phyloP scores from a whole-genome alignment of 2,113 vertebrate species.

The Varanus komodoensis region DNA sequence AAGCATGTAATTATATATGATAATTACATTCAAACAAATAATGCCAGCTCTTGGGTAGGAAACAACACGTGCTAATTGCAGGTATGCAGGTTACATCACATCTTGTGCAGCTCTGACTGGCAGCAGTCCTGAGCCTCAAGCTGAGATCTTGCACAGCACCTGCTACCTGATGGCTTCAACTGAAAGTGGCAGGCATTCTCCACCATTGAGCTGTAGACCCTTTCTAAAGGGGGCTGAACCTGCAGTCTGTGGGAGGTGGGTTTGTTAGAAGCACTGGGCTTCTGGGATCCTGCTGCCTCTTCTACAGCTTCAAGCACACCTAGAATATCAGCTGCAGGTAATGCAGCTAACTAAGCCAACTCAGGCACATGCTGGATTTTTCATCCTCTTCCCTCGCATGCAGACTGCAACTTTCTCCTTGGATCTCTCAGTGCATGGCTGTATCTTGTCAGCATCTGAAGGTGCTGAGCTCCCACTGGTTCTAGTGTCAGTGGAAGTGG shows the following conservation, averaged over 20 bases:
- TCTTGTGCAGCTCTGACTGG: too few species aligned
- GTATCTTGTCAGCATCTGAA: background rate
- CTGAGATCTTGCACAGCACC: too few species aligned
- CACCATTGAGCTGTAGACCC: background rate
- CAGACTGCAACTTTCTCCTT: background rate
- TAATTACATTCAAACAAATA: too few species aligned
- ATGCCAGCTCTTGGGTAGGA: too few species aligned
- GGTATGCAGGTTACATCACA: too few species aligned
- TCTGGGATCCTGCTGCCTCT: background rate
- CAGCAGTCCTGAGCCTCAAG: too few species aligned
- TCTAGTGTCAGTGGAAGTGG: background rate
- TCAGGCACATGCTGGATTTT: background rate
- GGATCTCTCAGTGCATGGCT: background rate
- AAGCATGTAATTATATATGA: too few species aligned
- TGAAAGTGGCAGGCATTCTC: too few species aligned
- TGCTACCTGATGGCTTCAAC: too few species aligned
- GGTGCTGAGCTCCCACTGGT: background rate
- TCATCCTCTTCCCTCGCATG: background rate
- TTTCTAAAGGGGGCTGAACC: background rate
- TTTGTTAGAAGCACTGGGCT: background rate
- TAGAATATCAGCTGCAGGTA: constrained; percentile 75
- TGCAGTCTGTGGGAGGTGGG: background rate
- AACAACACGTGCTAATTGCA: too few species aligned
- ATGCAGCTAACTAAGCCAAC: constrained; percentile 60
- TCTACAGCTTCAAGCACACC: constrained; percentile 72